Conservation (phyloP, 2,113 vertebrate species). For the Nyctibius bracteatus region DNA sequence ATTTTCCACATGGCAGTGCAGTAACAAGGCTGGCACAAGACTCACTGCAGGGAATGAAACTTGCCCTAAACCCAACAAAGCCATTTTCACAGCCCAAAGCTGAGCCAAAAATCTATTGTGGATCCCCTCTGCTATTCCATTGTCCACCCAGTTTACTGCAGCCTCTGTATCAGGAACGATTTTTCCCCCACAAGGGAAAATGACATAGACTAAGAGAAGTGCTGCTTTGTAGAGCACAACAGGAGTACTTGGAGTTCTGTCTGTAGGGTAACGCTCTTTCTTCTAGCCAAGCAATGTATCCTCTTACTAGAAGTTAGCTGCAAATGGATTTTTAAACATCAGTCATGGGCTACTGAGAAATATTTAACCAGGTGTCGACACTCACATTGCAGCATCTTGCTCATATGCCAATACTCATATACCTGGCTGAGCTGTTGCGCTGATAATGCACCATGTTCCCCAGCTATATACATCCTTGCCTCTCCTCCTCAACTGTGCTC, state of each 20-base stretch:
- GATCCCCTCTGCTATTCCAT: background rate
- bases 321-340: background rate
- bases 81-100: background rate
- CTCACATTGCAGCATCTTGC: background rate
- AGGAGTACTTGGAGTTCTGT: background rate
- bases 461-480: background rate
- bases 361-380: background rate
- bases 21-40: background rate
- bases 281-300: background rate
- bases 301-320: background rate
- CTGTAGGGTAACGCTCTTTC: background rate
- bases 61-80: background rate
- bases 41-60: background rate
- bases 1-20: background rate
- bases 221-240: background rate
- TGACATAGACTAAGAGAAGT: background rate
- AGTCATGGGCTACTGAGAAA: background rate
- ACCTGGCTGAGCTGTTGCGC: background rate
- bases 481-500: background rate
- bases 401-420: background rate
- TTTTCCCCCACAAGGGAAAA: background rate
- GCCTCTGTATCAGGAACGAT: background rate
- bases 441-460: background rate
- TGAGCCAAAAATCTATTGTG: background rate
- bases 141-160: background rate